Base-by-base conservation (phyloP, 2,797 vertebrate species). In the Sebastes dallii region DNA sequence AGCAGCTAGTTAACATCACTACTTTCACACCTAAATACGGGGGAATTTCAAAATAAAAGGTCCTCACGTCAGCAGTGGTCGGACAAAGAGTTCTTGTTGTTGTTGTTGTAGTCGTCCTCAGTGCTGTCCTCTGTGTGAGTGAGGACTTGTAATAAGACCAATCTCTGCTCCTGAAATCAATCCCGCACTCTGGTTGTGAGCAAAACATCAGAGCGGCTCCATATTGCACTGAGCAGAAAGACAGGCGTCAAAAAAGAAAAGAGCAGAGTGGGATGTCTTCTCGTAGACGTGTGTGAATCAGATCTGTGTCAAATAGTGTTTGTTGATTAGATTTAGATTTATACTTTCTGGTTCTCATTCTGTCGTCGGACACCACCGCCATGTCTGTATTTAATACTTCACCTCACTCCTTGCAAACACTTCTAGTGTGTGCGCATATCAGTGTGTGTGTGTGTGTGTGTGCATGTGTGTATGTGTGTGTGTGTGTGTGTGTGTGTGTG, bases 1-100 rank as follows among this genome's bases (percentile, higher is more conserved):
- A 97, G 96, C 97, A 97, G 97, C 97, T 96, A 95, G 94, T 95
- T 95, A 90, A 95, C 89, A 92, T 92, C 87, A 91, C 12, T 50
- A 65, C 34, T 76, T 86, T 72, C 71, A 84, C 74, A 77, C 46
- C 14, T 86, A 82, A 78, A 87, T 29, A 80, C 25, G 62, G 85
- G 62, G 81, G 86, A 89, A 79, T 88, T 82, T 92, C 70, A 81
- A 86, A 88, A 88, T 90, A 78, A 77, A 82, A 39, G 92, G 91
- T 87, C 88, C 96, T 96, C 95, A 95, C 90, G 91, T 86, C 80
- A 94, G 95, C 92, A 88, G 93, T 91, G 88, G 90, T 94, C 82
- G 71, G 66, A 69, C 20, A 61, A 66, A 81, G 46, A 74, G 22
- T 58, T 87, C 1, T 56, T 56, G 56, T 7, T 72, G 24, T 62